Base-by-base conservation (phyloP, 2,113 vertebrate genomes). In the Falcunculus frontatus region DNA sequence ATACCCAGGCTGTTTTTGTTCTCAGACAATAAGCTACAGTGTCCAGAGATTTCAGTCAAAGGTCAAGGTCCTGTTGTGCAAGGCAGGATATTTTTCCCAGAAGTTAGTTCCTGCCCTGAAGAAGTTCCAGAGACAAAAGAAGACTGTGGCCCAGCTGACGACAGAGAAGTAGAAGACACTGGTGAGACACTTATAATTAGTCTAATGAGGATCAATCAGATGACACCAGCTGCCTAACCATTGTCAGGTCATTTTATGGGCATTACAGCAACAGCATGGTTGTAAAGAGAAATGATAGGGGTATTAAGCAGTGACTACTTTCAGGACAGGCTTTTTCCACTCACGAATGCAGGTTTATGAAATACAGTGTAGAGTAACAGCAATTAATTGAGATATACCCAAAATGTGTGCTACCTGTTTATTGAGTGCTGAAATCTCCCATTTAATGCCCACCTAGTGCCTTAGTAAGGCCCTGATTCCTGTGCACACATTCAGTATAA, bases 201-300 rank as follows among this genome's bases (percentile, higher is more conserved):
- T 33, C 30, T 77, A 88, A 78, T 73, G 72, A 91, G 70, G 84
- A 79, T 73, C 86, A 84, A 42, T 74, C 73, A 68, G 76, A 75
- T 92, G 86, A 92, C 77, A 89, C 33, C 35, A 89, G 42, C 64
- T 93, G 63, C 68, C 80, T 68, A 81, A 44, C 52, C 50, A 79
- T 55, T 88, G 82, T 74, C 35, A 77, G 13, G 39, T 74, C 69
- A 35, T 90, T 96, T 97, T 96, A 89, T 55, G 39, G 78, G 72
- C 55, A 76, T 94, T 91, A 69, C 59, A 94, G 62, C 77, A 89
- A 79, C 65, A 85, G 57, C 8, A 5, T 81, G 70, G 49, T 30
- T 90, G 44, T 88, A 94, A 93, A 87, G 74, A 74, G 70, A 91
- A 85, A 95, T 85, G 33, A 85, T 13, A 75, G 74, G 64, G 59